Evolutionary conservation across 2,797 vertebrate species (phyloP), one percentile per base, ranked within the genome.

Genomic region (Clarias platycephalus): DNA sequence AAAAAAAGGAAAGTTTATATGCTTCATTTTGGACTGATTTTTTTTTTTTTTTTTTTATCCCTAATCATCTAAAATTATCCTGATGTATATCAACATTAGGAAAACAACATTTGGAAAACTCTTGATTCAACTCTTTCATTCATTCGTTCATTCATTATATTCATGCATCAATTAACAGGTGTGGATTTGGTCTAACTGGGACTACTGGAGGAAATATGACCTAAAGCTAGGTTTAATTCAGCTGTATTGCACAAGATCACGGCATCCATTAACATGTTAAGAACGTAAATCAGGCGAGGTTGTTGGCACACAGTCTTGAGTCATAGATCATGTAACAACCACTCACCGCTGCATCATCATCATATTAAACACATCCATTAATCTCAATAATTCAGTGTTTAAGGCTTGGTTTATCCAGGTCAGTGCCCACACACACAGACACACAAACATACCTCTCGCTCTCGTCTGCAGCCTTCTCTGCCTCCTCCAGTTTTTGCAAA

Each of bases 401-500:
- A 31, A 1, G 34, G 55, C 55, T 40, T 78, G 62, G 55, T 26
- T 44, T 60, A 80, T 70, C 15, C 9, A 53, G 49, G 9, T 40
- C 79, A 76, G 72, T 40, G 18, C 68, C 9, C 44, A 34, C 12
- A 10, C 70, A 20, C 58, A 13, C 66, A 72, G 40, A 13, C 20
- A 10, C 58, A 31, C 84, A 40, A 1, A 84, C 86, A 83, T 82
- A 97, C 96, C 97, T 96, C 91, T 99, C 97, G 0, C 97, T 98
- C 91, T 98, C 97, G 34, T 99, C 97, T 0, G 96, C 96, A 0
- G 91, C 91, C 82, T 98, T 98, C 93, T 99, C 97, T 0, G 96
- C 96, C 88, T 97, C 97, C 31, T 97, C 96, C 88, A 98, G 93
- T 86, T 97, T 98, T 58, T 95, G 95, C 88, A 97, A 91, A 5